Base-by-base conservation (phyloP, 2,797 vertebrate genomes). In the Pelodytes ibericus region DNA sequence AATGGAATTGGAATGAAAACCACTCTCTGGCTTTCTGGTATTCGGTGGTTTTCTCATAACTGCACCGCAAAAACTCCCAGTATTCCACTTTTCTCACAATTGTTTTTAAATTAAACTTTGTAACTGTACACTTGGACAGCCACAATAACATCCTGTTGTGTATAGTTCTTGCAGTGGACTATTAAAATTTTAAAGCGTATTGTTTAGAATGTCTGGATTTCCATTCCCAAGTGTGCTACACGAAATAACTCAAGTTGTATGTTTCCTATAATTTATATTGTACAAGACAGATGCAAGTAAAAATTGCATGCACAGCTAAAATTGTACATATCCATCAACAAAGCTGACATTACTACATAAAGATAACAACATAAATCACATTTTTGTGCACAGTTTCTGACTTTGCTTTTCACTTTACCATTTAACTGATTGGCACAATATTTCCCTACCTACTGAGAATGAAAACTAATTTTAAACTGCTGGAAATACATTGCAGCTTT, bases 311-410 rank as follows among this genome's bases (percentile, higher is more conserved):
- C 22, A 22, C 7, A 22, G 22, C 22, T 53, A 53, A 53, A 53
- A 53, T 53, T 22, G 7, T 53, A 53, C 49, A 53, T 25, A 53
- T 53, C 22, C 49, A 53, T 53, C 49, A 53, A 53, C 25, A 27
- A 13, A 27, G 56, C 26, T 26, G 26, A 15, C 25, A 58, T 58
- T 15, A 27, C 56, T 0, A 26, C 25, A 58, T 26, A 25, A 58
- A 26, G 24, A 58, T 58, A 53, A 53, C n/a, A 20, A 53, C 15
- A 44, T 44, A 44, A 44, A 44, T 44, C 41, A 18, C 44, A 20
- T 53, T 15, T 20, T 20, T 53, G n/a, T 20, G 49, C 5, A 7
- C 1, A 4, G n/a, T 53, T 53, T 20, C n/a, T 53, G 49, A 4
- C 20, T 20, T 53, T 24, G 8, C 22, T 53, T 11, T 53, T 11